Conservation (phyloP, 2,113 vertebrate genomes). For the Otis tarda region DNA sequence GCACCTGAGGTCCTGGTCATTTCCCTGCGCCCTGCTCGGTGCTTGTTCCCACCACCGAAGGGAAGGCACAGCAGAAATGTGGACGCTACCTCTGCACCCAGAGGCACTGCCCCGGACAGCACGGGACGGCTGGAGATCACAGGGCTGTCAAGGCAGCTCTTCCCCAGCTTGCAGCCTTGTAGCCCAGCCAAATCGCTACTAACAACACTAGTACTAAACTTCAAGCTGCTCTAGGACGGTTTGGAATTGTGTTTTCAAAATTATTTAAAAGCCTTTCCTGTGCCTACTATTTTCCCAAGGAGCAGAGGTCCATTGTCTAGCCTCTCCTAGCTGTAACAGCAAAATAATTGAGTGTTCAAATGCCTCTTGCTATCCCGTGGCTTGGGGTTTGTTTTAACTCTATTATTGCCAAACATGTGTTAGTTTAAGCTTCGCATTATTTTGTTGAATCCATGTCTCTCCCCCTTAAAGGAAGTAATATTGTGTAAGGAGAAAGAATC, state of each 20-base stretch:
- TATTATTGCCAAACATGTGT: not conserved
- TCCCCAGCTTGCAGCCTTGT: not conserved
- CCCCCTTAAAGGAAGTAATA: not conserved
- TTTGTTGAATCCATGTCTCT: not conserved
- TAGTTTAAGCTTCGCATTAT: not conserved
- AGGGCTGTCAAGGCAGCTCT: not conserved
- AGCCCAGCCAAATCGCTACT: not conserved
- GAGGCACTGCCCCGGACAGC: not conserved
- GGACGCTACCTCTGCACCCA: not conserved
- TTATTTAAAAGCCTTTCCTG: not conserved
- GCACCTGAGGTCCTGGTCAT: accelerated
- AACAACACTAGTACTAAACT: not conserved
- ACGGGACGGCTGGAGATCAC: not conserved
- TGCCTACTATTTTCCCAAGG: not conserved
- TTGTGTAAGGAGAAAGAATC: not conserved
- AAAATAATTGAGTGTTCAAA: not conserved
- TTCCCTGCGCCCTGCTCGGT: not conserved
- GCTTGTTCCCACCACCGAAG: not conserved
- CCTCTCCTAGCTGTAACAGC: not conserved
- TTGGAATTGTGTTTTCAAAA: not conserved
- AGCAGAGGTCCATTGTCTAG: not conserved
- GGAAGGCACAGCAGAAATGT: accelerated
- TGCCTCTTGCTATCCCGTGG: not conserved
- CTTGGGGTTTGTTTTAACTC: not conserved
- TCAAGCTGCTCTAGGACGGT: not conserved